Evolutionary conservation across 2,888 invertebrate species (phyloP).

Genomic region (Nymphalis urticae): DNA sequence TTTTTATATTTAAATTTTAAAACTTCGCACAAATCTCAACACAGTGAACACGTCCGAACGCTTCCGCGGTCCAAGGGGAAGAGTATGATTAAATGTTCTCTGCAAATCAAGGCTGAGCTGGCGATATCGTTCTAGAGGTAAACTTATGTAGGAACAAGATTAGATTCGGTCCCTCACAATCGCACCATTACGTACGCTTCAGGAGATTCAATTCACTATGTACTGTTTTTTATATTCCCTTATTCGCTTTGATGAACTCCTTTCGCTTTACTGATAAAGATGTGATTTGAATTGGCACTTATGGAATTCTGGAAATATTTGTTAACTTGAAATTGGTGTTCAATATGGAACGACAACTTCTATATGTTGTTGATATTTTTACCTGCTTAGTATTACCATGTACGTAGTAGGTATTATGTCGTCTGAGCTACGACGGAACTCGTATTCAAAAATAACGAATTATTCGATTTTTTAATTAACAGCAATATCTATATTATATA

Average conservation of each 20-base stretch:
- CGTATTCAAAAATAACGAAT: too few relatives aligned
- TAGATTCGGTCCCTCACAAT: conserved; percentile 59
- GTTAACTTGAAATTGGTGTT: background rate
- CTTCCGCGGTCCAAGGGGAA: too few relatives aligned
- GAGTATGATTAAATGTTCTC: conserved; percentile 11
- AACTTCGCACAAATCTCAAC: too few relatives aligned
- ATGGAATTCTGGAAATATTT: conserved; percentile 7
- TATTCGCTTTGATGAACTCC: conserved; percentile 46
- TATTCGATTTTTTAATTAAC: too few relatives aligned
- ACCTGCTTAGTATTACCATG: too few relatives aligned
- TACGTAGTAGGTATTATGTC: too few relatives aligned
- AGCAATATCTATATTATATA: too few relatives aligned
- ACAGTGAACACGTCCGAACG: too few relatives aligned
- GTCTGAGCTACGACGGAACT: too few relatives aligned
- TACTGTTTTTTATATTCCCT: conserved; percentile 44
- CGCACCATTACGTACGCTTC: conserved; percentile 56
- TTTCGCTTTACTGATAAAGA: conserved; percentile 35
- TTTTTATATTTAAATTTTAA: too few relatives aligned
- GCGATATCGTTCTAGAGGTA: conserved; percentile 15
- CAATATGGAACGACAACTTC: background rate
- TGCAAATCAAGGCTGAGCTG: conserved; percentile 1
- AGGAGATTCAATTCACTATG: conserved; percentile 53
- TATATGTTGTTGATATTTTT: background rate
- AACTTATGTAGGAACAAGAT: conserved; percentile 27
- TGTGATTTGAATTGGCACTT: conserved; percentile 36